Evolutionary conservation across 2,113 vertebrate species (phyloP), one percentile per base, ranked within the genome.

Genomic region (Clarias macrocephalus): DNA sequence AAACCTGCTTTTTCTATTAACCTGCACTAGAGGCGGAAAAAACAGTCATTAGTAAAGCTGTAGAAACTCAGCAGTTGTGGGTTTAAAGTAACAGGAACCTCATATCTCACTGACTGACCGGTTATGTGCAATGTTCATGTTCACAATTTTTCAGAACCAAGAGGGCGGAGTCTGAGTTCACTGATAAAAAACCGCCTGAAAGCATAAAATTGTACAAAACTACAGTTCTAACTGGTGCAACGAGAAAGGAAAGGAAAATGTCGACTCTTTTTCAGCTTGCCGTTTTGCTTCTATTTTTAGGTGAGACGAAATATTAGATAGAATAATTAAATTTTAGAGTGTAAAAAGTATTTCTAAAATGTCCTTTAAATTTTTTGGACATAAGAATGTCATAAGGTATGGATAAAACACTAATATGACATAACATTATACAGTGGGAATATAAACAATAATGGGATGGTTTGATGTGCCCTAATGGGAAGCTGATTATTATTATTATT

Each of bases 241-340:
- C 42, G 25, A 72, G 76, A 73, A n/a, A 3, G 30, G 18, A 83
- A 77, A 42, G 30, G 18, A 83, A 77, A 42, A 72, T 85, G 76
- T 16, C 68, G 5, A 10, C 59, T 8, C 10, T 82, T 63, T 48
- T 77, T 60, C 62, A 76, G 12, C 33, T 86, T 25, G 80, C 25
- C 0, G 33, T 82, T 52, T 52, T 86, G 73, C 62, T 89, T 25
- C 5, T 83, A 21, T 28, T 66, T 68, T 54, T 85, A 70, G 85
- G 85, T 89, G 21, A 89, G 2, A 68, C n/a, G 7, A 70, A 33
- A 33, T 30, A 7, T 33, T 28, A 16, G 28, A 37, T 3, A 37
- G 33, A 37, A 37, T 37, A 37, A 37, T 37, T 37, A 37, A 37
- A 37, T 37, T 37, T 37, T 37, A 37, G 15, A 16, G 15, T 48